Evolutionary conservation across 2,797 vertebrate species (phyloP), one percentile per base, ranked within the genome.

Genomic region (Sebastes itinus): DNA sequence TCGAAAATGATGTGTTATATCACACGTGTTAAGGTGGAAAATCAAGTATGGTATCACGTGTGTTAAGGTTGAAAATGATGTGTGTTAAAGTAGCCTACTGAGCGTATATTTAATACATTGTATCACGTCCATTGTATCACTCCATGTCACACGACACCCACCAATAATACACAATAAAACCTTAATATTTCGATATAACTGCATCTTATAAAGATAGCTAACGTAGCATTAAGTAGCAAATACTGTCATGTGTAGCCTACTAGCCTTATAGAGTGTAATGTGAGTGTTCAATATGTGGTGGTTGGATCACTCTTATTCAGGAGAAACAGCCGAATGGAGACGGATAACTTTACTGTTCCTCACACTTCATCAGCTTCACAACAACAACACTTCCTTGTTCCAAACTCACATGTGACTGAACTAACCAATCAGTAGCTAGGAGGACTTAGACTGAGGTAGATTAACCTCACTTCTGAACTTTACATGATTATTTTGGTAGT

Each of bases 231-330:
- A 10, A 59, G 27, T 12, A 25, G n/a, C 56, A 14, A 32, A 18
- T n/a, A 32, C 49, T 52, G 49, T 52, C n/a, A 52, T 20, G 20
- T 52, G 46, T 20, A 49, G 46, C 6, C 38, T 16, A 6, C 14
- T 42, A 42, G 0, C 0, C 38, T 42, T 42, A 42, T 1, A 38
- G 13, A 42, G 38, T 46, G 16, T 18, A 46, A 46, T 18, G 42
- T 46, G 42, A 46, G 42, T 7, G 42, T 46, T 46, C 42, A 7
- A 18, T 46, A 18, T 46, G 42, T 46, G 16, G 42, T 46, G 42
- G 42, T 42, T 42, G 38, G 38, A 42, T 42, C 38, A 42, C 38
- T 42, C 38, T 42, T 42, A 42, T 46, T 46, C 4, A 38, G 35
- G 13, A 38, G 35, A 38, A 38, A 38, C 35, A 38, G 35, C 35